Evolutionary conservation across 1,140 invertebrate species (phyloP).

Genomic region (Lepidurus apus): DNA sequence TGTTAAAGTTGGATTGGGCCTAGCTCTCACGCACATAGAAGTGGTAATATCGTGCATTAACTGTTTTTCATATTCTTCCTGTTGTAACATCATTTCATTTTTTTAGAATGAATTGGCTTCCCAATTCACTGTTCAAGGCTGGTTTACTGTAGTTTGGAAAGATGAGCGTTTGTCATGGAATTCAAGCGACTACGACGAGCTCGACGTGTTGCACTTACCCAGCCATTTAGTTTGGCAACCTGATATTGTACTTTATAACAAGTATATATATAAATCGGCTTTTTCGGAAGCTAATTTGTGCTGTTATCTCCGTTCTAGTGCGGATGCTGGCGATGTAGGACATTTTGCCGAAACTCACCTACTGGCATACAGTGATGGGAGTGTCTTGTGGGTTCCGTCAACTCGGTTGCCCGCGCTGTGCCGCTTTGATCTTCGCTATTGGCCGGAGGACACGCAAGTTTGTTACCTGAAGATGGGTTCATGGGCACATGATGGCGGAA

Average conservation of each 20-base stretch:
- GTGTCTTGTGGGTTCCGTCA: conserved; percentile 63
- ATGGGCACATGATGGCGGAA: conserved; percentile 38
- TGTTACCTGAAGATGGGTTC: conserved; percentile 59
- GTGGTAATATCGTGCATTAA: background rate
- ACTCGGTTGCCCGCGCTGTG: conserved; percentile 61
- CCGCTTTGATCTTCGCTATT: conserved; percentile 58
- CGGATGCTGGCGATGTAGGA: conserved; percentile 43
- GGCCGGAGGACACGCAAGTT: conserved; percentile 66
- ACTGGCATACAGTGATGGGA: conserved; percentile 53
- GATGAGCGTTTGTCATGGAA: conserved; percentile 63
- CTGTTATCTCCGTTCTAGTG: conserved; percentile 35
- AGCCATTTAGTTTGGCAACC: conserved; percentile 63
- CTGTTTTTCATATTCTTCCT: too few relatives aligned
- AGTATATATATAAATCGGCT: conserved; percentile 29
- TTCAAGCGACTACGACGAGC: conserved; percentile 53
- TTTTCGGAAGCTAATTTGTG: background rate
- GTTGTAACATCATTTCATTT: background rate
- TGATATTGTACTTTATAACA: conserved; percentile 52
- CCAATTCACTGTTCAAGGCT: background rate
- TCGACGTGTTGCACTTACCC: conserved; percentile 51
- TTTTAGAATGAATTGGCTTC: background rate
- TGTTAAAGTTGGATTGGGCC: conserved; percentile 16
- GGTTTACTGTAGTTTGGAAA: conserved; percentile 48
- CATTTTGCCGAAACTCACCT: conserved; percentile 56
- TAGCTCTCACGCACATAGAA: conserved; percentile 27